A percentile compares a stretch with the other conserved stretches of the same genome.
Evolutionary conservation across 1,140 invertebrate species (phyloP).

Genomic region (Nebria ingens): DNA sequence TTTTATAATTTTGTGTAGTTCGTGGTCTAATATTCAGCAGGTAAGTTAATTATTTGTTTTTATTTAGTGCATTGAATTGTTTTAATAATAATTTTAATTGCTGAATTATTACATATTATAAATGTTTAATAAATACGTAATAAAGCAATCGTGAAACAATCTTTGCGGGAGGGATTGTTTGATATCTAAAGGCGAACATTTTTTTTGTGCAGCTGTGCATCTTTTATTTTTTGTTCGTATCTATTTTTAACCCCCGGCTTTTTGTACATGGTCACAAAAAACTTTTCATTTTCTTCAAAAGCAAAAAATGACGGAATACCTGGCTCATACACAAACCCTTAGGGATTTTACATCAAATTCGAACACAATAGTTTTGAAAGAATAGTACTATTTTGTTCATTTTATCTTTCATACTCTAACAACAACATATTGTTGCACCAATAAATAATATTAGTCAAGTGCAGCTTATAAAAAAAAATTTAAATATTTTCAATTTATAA

Average conservation of each 20-base stretch:
- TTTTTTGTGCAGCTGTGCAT: slow-evolving; percentile 1
- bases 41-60: not conserved
- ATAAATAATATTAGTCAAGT: not conserved
- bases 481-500: not conserved
- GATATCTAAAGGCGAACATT: not conserved
- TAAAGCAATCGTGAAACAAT: not conserved
- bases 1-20: not conserved
- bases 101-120: not conserved
- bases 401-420: not conserved
- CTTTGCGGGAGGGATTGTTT: not conserved
- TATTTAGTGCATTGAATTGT: not conserved
- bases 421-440: not conserved
- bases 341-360: not conserved
- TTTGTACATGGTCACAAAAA: not conserved
- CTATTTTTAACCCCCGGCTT: not conserved
- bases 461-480: not conserved
- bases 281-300: not conserved
- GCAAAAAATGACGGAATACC: slow-evolving; percentile 3
- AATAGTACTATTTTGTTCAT: not conserved
- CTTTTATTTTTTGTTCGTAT: not conserved
- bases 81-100: not conserved
- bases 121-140: not conserved
- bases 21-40: not conserved
- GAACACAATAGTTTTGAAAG: not conserved
- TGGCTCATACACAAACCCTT: not conserved